A percentile compares a stretch with the other conserved stretches of the same genome.
These are phyloP conservation scores for Apostichopus leukothele DNA, from an alignment of 53 echinoderm and acorn worm species.

Conservation along the genomic window DNA sequence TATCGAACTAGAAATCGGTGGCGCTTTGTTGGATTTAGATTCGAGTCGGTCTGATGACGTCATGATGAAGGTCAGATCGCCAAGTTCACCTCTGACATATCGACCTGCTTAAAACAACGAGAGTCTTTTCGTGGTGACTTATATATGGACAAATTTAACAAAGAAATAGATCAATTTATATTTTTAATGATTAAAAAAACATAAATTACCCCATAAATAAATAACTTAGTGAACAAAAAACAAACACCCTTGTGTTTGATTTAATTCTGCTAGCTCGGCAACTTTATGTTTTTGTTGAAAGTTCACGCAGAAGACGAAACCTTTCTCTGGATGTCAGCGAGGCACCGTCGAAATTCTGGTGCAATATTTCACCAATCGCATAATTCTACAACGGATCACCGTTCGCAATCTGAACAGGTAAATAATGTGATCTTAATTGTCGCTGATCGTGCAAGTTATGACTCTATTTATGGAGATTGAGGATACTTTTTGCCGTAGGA, in stretches of 20 bases:
- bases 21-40: no score
- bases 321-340: conserved; percentile 1
- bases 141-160: no score
- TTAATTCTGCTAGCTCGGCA: conserved; percentile 18
- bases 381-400: not conserved
- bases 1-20: no score
- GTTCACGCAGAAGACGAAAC: conserved; percentile 37
- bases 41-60: no score
- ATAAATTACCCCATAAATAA: no score
- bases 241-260: not conserved
- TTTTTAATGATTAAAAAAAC: no score
- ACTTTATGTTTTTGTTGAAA: conserved; percentile 38
- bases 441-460: not conserved
- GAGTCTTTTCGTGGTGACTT: no score
- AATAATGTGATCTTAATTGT: not conserved
- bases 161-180: no score
- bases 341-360: conserved; percentile 2
- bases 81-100: no score
- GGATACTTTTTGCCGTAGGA: not conserved
- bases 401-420: not conserved
- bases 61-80: no score
- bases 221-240: no score
- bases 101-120: no score
- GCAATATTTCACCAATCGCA: conserved; percentile 3
- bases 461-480: not conserved